These are phyloP conservation scores for Nematopogon swammerdamellus DNA, from an alignment of 2,888 invertebrate species.

Conservation along the genomic window DNA sequence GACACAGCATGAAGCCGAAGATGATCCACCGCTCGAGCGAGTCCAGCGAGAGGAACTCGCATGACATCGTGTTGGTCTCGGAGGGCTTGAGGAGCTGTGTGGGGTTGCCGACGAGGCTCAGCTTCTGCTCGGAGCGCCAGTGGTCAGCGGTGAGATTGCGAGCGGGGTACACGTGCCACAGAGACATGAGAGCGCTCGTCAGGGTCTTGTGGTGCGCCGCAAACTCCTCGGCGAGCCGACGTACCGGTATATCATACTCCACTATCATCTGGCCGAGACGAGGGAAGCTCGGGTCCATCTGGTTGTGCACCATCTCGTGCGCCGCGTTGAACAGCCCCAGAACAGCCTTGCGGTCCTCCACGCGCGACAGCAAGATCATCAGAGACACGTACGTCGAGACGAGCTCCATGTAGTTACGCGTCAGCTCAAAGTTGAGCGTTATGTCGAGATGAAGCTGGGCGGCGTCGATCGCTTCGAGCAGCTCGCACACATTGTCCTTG, in stretches of 20 bases:
- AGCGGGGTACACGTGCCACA: conserved; percentile 83
- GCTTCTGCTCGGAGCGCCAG: conserved; percentile 89
- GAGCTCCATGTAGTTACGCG: conserved; percentile 92
- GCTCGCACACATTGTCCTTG: conserved; percentile 90
- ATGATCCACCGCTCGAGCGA: conserved; percentile 96
- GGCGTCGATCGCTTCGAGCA: conserved; percentile 93
- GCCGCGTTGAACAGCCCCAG: conserved; percentile 97
- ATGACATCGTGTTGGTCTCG: conserved; percentile 94
- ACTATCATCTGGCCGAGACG: conserved; percentile 96
- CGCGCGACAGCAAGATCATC: conserved; percentile 96
- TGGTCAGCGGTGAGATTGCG: conserved; percentile 92
- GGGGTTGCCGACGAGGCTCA: conserved; percentile 93
- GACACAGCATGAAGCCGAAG: conserved; percentile 89
- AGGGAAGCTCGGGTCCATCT: conserved; percentile 89
- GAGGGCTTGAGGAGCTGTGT: conserved; percentile 92
- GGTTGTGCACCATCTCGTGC: conserved; percentile 91
- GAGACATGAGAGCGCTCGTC: conserved; percentile 80
- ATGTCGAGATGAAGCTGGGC: conserved; percentile 94
- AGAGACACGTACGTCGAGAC: conserved; percentile 91
- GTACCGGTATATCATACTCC: conserved; percentile 94
- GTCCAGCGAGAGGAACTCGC: conserved; percentile 95
- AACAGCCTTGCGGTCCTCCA: conserved; percentile 97
- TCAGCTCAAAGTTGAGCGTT: conserved; percentile 93
- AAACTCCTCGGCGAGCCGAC: conserved; percentile 95
- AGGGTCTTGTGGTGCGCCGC: conserved; percentile 89